Conservation (phyloP, 2,797 vertebrate genomes). For the Sphenopsis melanotis region DNA sequence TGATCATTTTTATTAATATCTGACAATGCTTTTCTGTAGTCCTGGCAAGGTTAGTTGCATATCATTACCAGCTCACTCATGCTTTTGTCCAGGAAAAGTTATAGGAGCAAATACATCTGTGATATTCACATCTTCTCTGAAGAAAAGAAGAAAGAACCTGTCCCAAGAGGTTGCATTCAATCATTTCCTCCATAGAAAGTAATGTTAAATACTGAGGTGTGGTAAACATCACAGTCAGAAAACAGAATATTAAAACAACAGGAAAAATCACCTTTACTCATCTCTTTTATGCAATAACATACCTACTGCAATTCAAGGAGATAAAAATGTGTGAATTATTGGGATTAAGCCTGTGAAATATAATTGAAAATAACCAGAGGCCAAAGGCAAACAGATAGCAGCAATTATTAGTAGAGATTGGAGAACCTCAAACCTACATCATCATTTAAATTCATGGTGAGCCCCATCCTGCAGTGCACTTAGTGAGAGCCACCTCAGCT, state of each 20-base stretch:
- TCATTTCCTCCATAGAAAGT: not conserved
- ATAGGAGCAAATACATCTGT: not conserved
- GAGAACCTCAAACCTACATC: not conserved
- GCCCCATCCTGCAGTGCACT: not conserved
- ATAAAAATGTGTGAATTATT: not conserved
- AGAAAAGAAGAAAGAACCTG: not conserved
- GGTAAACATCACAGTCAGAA: not conserved
- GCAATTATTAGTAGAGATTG: not conserved
- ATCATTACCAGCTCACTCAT: not conserved
- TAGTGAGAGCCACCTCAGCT: not conserved
- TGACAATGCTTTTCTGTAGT: not conserved
- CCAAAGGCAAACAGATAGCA: not conserved
- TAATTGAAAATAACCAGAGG: not conserved
- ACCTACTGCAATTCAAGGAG: not conserved
- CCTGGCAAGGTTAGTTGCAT: not conserved
- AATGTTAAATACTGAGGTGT: not conserved
- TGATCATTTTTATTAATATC: not conserved
- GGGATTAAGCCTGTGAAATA: not conserved
- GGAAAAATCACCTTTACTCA: not conserved
- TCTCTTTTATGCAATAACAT: not conserved
- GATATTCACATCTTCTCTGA: not conserved
- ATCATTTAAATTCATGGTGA: not conserved
- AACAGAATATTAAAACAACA: not conserved
- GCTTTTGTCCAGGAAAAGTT: not conserved
- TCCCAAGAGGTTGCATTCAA: not conserved